These are phyloP conservation scores for Mormyrus iriodes DNA, from an alignment of 2,113 vertebrate species.

Conservation along the genomic window DNA sequence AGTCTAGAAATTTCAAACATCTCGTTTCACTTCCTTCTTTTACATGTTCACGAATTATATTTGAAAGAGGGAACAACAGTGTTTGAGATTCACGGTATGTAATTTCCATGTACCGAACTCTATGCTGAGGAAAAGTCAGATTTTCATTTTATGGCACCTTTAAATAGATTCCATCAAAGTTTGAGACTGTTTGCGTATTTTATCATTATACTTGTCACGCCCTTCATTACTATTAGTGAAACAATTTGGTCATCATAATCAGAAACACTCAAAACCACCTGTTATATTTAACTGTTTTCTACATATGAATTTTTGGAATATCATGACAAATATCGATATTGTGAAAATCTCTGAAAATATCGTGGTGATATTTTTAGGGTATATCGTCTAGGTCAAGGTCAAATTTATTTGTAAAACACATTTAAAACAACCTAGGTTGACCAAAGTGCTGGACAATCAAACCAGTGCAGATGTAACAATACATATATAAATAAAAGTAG, in stretches of 20 bases:
- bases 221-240: background rate
- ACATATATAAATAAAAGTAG: too few species aligned
- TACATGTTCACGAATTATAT: background rate
- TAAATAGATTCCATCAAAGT: background rate
- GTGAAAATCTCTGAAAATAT: too few species aligned
- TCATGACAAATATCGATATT: too few species aligned
- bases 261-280: background rate
- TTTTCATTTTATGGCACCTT: background rate
- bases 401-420: too few species aligned
- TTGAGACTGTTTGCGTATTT: background rate
- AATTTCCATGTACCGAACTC: background rate
- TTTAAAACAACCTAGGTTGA: too few species aligned
- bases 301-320: too few species aligned
- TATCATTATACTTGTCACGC: background rate
- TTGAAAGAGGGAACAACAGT: background rate
- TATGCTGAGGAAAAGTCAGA: background rate
- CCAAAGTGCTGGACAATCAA: too few species aligned
- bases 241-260: background rate
- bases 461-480: too few species aligned
- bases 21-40: background rate
- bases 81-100: background rate
- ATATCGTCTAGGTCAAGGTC: too few species aligned
- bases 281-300: background rate
- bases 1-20: background rate
- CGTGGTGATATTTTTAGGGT: too few species aligned